phyloP scores from a whole-genome alignment of 2,113 vertebrate genomes.

The Andinoacara biseriatus region DNA sequence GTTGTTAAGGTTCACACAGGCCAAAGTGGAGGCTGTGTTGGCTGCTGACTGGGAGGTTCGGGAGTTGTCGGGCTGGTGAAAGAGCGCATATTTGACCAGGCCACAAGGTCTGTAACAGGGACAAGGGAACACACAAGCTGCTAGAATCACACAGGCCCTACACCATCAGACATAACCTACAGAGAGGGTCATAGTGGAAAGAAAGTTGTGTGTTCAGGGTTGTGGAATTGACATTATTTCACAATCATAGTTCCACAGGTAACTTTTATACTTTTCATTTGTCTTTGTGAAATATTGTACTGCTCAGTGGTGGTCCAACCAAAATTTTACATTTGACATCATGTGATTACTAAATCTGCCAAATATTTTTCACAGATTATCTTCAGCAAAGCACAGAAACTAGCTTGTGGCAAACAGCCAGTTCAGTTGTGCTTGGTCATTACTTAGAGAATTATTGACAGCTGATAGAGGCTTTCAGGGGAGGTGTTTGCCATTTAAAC shows the following conservation, averaged over 20 bases:
- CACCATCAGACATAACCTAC: background rate
- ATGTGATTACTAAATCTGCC: background rate
- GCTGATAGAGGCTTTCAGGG: background rate
- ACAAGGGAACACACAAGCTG: background rate
- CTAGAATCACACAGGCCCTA: conserved; percentile 10
- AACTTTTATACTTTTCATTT: background rate
- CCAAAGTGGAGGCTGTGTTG: conserved; percentile 25
- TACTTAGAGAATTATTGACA: background rate
- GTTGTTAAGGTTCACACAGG: conserved; percentile 26
- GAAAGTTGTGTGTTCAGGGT: background rate
- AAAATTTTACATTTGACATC: background rate
- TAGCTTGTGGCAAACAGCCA: background rate
- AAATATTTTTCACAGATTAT: background rate
- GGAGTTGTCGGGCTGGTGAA: conserved; percentile 15
- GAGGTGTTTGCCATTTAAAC: conserved; percentile 9
- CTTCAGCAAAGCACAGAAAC: background rate
- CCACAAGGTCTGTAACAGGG: conserved; percentile 1
- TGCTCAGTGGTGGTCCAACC: background rate
- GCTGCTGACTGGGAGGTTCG: conserved; percentile 13
- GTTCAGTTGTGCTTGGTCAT: background rate
- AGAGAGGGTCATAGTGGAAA: background rate
- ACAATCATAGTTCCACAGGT: background rate
- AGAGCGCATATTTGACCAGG: conserved; percentile 32
- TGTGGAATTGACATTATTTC: background rate
- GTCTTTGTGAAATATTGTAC: background rate